Conservation (phyloP, 2,113 vertebrate genomes). For the Falcunculus frontatus region DNA sequence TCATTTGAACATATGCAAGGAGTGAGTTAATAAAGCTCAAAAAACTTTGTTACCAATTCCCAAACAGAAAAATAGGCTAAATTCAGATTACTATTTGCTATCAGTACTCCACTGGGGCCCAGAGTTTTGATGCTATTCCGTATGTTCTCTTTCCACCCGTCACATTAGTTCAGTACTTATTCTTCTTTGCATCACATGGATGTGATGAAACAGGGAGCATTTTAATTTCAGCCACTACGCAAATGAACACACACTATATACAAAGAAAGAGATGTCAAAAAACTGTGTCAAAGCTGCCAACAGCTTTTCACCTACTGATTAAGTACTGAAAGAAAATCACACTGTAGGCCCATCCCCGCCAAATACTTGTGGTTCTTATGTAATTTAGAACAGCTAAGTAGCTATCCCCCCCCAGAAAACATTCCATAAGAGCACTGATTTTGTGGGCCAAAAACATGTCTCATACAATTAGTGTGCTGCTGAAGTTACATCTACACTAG, state of each 20-base stretch:
- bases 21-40: not conserved
- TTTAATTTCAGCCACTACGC: not conserved
- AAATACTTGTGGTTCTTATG: not conserved
- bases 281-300: not conserved
- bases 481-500: not conserved
- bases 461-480: not conserved
- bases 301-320: constrained; percentile 8
- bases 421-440: not conserved
- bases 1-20: not conserved
- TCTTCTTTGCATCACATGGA: not conserved
- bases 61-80: not conserved
- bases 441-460: not conserved
- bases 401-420: not conserved
- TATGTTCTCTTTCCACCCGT: not conserved
- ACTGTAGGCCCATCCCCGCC: not conserved
- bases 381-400: not conserved
- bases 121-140: not conserved
- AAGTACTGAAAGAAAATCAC: not conserved
- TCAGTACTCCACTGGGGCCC: not conserved
- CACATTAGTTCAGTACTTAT: not conserved
- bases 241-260: not conserved
- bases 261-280: not conserved
- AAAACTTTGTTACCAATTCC: not conserved
- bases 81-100: not conserved
- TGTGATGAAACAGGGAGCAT: not conserved